A percentile compares a stretch with the other conserved stretches of the same genome.
These are phyloP conservation scores for Drosophila yooni DNA, from an alignment of 2,888 invertebrate species.

Conservation along the genomic window DNA sequence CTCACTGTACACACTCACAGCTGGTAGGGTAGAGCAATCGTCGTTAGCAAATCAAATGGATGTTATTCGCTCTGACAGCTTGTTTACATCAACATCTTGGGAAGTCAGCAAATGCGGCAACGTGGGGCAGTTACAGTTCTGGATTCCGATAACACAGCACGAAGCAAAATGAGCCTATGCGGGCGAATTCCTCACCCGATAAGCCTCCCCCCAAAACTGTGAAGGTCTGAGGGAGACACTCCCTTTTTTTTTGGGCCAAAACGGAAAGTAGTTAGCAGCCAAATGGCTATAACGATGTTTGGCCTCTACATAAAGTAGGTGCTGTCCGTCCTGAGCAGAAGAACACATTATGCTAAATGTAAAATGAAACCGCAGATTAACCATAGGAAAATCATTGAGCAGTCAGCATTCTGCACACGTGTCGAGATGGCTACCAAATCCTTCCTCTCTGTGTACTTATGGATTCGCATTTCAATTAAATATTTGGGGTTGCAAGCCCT, in stretches of 20 bases:
- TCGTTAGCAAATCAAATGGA: conserved; percentile 66
- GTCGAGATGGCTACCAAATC: conserved; percentile 13
- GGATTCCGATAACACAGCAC: conserved; percentile 35
- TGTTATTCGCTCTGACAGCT: conserved; percentile 71
- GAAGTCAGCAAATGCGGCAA: conserved; percentile 30
- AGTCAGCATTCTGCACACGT: conserved; percentile 43
- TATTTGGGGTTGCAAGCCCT: conserved; percentile 48
- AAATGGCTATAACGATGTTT: conserved; percentile 56
- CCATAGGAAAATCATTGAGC: conserved; percentile 23
- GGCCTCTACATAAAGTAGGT: conserved; percentile 19
- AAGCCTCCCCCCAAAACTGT: conserved; percentile 6
- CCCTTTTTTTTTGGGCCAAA: conserved; percentile 16
- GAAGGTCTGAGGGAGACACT: neutral
- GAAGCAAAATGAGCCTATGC: conserved; percentile 44
- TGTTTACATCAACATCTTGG: conserved; percentile 68
- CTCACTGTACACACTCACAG: conserved; percentile 3
- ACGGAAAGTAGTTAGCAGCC: conserved; percentile 58
- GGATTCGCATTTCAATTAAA: conserved; percentile 59
- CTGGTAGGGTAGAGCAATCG: conserved; percentile 40
- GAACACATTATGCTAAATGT: conserved; percentile 45
- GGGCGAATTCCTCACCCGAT: conserved; percentile 29
- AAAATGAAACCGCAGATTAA: conserved; percentile 54
- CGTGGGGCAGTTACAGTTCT: conserved; percentile 19
- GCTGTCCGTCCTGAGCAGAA: neutral
- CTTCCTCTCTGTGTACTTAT: neutral